A percentile compares a stretch with the other conserved stretches of the same genome.
Evolutionary conservation across 2,797 vertebrate species (phyloP).

Genomic region (Myotis daubentonii): DNA sequence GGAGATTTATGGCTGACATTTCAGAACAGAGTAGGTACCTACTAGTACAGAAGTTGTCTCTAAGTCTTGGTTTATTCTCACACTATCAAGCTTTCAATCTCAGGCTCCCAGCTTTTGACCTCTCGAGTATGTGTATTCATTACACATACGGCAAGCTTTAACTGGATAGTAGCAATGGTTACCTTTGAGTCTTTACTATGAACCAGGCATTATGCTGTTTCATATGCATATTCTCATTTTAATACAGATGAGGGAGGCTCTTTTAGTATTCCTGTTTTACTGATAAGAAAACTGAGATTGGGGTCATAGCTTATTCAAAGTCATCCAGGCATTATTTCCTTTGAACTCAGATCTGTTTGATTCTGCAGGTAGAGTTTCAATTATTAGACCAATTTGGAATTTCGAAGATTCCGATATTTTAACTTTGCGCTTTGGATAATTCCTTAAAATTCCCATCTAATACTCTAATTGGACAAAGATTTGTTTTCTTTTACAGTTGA

Average conservation of each 20-base stretch:
- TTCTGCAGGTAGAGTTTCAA: neutral
- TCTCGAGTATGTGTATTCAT: neutral
- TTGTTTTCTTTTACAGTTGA: constrained; percentile 66
- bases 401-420: constrained; percentile 55
- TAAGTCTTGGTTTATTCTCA: neutral
- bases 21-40: neutral
- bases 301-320: neutral
- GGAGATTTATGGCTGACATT: neutral
- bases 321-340: constrained; percentile 1
- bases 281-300: neutral
- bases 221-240: neutral
- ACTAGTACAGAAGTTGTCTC: neutral
- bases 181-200: neutral
- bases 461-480: constrained; percentile 67
- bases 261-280: neutral
- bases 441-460: constrained; percentile 65
- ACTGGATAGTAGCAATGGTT: neutral
- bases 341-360: constrained; percentile 31
- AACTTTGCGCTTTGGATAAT: constrained; percentile 63
- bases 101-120: neutral
- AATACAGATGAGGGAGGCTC: neutral
- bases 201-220: neutral
- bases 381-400: constrained; percentile 50
- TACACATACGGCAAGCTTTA: neutral
- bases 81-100: neutral